Base-by-base conservation (phyloP, 1,140 invertebrate genomes). In the Aradophagus sp. region DNA sequence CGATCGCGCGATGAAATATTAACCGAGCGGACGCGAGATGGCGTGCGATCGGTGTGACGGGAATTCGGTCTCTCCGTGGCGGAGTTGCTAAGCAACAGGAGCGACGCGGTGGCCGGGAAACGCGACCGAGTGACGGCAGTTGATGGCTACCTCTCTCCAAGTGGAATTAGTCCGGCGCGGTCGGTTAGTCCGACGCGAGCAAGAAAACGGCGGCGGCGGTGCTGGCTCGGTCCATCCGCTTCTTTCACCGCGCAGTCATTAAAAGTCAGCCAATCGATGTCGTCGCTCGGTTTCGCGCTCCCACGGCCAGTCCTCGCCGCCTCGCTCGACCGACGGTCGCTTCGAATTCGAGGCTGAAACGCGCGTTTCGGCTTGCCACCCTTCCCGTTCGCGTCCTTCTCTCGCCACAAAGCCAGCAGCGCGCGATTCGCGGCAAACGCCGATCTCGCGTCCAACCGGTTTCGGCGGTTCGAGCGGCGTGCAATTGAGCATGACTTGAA, bases 71-170 rank as follows among this genome's bases (percentile, higher is more conserved):
- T 45, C 39, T 52, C 47, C 4, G 20, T 23, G 8, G 8, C 20
- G 44, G 69, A 66, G 69, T 72, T 72, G 69, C 69, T 72, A 72
- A 66, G 69, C 69, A 72, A 72, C 69, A 72, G 69, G 56, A 66
- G 61, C 56, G 61, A 66, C 62, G 68, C 68, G 59, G 45, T 72
- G 68, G 61, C 68, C 68, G 55, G 68, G 66, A 72, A 72, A 53
- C 48, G 56, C 56, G 56, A 62, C 10, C 58, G 39, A 58, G 50
- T 41, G 44, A 50, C 55, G 50, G 50, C 62, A 42, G 55, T 67
- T 67, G 67, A 73, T 67, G 62, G 62, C 61, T 47, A 48, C 56
- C 69, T 61, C 69, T 48, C 69, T 55, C 35, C 55, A 72, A 66
- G 48, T 67, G 67, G 62, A 73, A 73, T 73, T 66, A 73, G 69